Evolutionary conservation across 1,140 invertebrate genomes (phyloP), one percentile per base, ranked within the genome.

Genomic region (Chrysomallon squamiferum): DNA sequence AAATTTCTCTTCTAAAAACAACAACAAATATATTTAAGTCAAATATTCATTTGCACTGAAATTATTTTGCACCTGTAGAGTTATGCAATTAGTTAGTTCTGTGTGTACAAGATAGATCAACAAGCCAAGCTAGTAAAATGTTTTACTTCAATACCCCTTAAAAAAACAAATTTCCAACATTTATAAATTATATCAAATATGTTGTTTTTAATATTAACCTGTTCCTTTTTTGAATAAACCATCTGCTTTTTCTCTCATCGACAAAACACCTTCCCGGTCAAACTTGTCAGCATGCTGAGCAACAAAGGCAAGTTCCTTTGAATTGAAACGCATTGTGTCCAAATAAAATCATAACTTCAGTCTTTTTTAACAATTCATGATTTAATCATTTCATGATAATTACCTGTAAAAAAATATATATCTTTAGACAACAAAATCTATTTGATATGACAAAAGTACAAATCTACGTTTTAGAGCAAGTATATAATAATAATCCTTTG

Each of bases 221-320:
- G 97, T 94, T 65, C 91, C 90, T 84, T 92, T 90, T 76, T 94
- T 90, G 62, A 85, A 83, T 85, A 97, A 94, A 54, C 94, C 91
- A 80, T 96, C 95, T 77, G 95, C 93, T 69, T 92, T 90, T 84
- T 97, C 95, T 66, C 90, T 91, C 50, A 97, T 89, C 60, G 92
- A 91, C 57, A 97, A 87, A 69, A 94, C 88, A 22, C 95, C 95
- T 89, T 97, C 95, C 79, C 94, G 94, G 81, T 96, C 94, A 86
- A 95, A 96, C 84, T 92, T 93, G 74, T 92, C 91, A 15, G 91
- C 91, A 29, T 93, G 92, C 84, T 95, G 93, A 52, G 93, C 94
- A 80, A 97, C 84, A 59, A 92, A 90, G 68, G 91, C 87, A 71
- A 97, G 84, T 85, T 96, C 95, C 84, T 93, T 91, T 81, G 92